Evolutionary conservation across 2,888 invertebrate genomes (phyloP).

Genomic region (Tachina fera): DNA sequence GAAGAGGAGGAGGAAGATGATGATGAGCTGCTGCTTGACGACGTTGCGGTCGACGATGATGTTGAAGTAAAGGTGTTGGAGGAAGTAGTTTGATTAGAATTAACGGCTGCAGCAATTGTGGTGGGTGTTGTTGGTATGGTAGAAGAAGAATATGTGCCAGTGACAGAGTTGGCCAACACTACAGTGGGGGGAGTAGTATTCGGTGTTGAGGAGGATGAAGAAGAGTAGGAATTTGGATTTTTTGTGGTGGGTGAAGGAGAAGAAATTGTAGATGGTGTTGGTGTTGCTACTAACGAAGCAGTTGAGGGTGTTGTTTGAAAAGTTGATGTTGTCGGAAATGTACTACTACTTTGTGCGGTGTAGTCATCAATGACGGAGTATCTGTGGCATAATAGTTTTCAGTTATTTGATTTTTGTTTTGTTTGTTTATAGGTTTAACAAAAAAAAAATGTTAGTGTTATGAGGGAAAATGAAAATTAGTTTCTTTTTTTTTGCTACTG

Average conservation of each 20-base stretch:
- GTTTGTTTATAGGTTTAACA: constrained; percentile 7
- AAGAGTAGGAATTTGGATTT: constrained; percentile 65
- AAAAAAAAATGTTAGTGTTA: constrained; percentile 22
- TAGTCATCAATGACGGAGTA: constrained; percentile 82
- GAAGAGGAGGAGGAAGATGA: constrained; percentile 75
- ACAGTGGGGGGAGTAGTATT: constrained; percentile 60
- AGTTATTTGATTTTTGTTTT: constrained; percentile 33
- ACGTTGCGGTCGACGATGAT: constrained; percentile 43
- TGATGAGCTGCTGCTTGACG: constrained; percentile 72
- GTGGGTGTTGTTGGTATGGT: constrained; percentile 76
- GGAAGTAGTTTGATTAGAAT: constrained; percentile 74
- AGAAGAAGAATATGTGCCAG: constrained; percentile 67
- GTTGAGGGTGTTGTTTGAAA: constrained; percentile 76
- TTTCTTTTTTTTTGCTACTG: constrained; percentile 4
- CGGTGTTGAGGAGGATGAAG: constrained; percentile 62
- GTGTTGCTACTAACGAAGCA: constrained; percentile 74
- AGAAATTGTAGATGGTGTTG: constrained; percentile 76
- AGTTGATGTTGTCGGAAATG: constrained; percentile 81
- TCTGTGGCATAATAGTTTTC: constrained; percentile 73
- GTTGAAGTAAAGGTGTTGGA: constrained; percentile 67
- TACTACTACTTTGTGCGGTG: constrained; percentile 77
- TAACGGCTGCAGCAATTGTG: constrained; percentile 79
- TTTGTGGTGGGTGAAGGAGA: constrained; percentile 75
- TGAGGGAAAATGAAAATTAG: constrained; percentile 32
- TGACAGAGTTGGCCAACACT: constrained; percentile 71